These are phyloP conservation scores for Caenorhabditis sp. DNA, from an alignment of 2,888 invertebrate species.

Conservation along the genomic window DNA sequence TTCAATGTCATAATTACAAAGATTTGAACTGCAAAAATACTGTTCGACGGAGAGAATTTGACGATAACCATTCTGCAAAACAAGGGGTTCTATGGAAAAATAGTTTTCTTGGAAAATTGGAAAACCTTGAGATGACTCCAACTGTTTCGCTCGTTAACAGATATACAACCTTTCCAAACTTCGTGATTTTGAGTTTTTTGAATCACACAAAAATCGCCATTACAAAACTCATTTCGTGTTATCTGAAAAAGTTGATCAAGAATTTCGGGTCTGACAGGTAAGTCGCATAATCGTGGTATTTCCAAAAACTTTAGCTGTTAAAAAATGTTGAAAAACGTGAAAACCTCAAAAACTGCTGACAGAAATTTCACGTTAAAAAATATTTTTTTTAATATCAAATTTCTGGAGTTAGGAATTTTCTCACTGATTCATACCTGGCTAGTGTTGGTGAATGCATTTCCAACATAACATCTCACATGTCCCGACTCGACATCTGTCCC, in stretches of 20 bases:
- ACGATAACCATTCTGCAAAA: constrained; percentile 52
- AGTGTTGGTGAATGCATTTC: constrained; percentile 38
- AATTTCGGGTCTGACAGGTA: neutral
- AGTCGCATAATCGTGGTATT: no score
- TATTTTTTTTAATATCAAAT: neutral
- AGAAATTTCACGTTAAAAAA: no score
- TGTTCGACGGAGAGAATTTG: constrained; percentile 58
- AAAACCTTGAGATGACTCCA: constrained; percentile 46
- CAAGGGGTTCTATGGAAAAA: no score
- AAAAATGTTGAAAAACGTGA: neutral
- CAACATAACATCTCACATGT: constrained; percentile 51
- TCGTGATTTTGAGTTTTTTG: constrained; percentile 32
- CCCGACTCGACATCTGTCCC: constrained; percentile 48
- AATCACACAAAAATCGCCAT: constrained; percentile 59
- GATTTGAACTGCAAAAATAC: constrained; percentile 59
- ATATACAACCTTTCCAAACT: constrained; percentile 47
- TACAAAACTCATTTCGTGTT: constrained; percentile 47
- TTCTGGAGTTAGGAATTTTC: neutral
- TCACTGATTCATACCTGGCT: constrained; percentile 17
- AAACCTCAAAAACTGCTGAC: no score
- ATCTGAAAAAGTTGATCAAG: constrained; percentile 34
- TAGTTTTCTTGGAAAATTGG: neutral
- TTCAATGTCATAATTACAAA: constrained; percentile 56
- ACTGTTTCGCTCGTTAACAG: constrained; percentile 47
- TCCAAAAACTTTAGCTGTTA: neutral